A percentile compares a stretch with the other conserved stretches of the same genome.
phyloP scores from a whole-genome alignment of 2,888 invertebrate genomes.

The Ormia ochracea region DNA sequence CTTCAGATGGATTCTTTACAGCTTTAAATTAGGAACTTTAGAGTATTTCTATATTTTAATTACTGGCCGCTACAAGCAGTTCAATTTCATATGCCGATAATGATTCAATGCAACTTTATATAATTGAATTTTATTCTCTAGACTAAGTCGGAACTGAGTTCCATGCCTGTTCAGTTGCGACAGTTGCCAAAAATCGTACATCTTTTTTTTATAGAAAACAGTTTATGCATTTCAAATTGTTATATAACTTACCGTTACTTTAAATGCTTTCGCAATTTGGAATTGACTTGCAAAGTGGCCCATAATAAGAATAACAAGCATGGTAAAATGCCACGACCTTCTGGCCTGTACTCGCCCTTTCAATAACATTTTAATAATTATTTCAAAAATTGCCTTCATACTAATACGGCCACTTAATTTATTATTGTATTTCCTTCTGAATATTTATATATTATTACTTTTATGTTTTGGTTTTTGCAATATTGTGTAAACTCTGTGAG shows the following conservation, averaged over 20 bases:
- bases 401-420: background rate
- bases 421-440: background rate
- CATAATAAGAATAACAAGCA: conserved; percentile 36
- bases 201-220: no score
- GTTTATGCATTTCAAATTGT: no score
- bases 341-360: background rate
- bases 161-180: no score
- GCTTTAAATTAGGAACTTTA: no score
- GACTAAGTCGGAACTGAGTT: no score
- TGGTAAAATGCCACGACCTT: background rate
- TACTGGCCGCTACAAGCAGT: no score
- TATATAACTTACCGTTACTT: conserved; percentile 70
- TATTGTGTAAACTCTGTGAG: conserved; percentile 42
- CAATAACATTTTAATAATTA: conserved; percentile 35
- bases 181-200: no score
- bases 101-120: no score
- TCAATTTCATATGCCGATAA: no score
- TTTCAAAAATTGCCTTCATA: background rate
- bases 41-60: no score
- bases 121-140: no score
- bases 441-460: conserved; percentile 32
- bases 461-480: background rate
- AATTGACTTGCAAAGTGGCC: conserved; percentile 44
- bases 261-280: conserved; percentile 66
- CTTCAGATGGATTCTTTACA: no score